Percentiles rank a stretch among this genome's conserved stretches.
These are phyloP conservation scores for Melitaea cinxia DNA, from an alignment of 1,140 invertebrate species.

Conservation along the genomic window DNA sequence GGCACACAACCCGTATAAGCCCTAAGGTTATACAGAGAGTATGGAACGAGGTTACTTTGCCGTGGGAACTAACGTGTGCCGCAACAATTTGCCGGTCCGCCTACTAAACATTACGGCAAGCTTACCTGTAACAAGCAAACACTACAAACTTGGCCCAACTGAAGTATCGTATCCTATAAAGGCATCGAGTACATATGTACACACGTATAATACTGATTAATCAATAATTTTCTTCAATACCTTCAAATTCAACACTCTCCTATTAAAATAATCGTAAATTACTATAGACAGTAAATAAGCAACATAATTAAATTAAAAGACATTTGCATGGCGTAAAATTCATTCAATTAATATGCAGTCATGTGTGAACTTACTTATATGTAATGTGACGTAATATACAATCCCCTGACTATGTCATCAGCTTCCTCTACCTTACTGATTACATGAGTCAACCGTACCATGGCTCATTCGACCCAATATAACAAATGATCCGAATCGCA, in stretches of 20 bases:
- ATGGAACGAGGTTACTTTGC: conserved; percentile 30
- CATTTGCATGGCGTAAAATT: too few relatives aligned
- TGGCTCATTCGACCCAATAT: conserved; percentile 35
- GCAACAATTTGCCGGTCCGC: conserved; percentile 24
- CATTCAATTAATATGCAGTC: too few relatives aligned
- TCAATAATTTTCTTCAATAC: too few relatives aligned
- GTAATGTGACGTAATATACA: too few relatives aligned
- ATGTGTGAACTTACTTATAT: too few relatives aligned
- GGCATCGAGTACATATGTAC: not conserved
- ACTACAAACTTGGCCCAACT: conserved; percentile 16
- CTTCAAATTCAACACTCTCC: too few relatives aligned
- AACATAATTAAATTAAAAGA: too few relatives aligned
- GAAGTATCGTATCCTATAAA: conserved; percentile 15
- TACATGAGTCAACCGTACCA: conserved; percentile 10
- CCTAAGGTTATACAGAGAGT: conserved; percentile 28
- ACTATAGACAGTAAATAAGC: too few relatives aligned
- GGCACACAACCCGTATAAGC: conserved; percentile 22
- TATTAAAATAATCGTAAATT: too few relatives aligned
- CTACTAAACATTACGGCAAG: conserved; percentile 25
- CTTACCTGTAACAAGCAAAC: conserved; percentile 28
- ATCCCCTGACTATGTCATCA: too few relatives aligned
- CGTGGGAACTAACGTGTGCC: conserved; percentile 26
- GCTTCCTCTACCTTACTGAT: too few relatives aligned
- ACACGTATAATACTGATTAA: not conserved
- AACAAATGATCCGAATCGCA: conserved; percentile 51